Evolutionary conservation across 1,140 invertebrate genomes (phyloP), one percentile per base, ranked within the genome.

Genomic region (Coenobita brevimanus): DNA sequence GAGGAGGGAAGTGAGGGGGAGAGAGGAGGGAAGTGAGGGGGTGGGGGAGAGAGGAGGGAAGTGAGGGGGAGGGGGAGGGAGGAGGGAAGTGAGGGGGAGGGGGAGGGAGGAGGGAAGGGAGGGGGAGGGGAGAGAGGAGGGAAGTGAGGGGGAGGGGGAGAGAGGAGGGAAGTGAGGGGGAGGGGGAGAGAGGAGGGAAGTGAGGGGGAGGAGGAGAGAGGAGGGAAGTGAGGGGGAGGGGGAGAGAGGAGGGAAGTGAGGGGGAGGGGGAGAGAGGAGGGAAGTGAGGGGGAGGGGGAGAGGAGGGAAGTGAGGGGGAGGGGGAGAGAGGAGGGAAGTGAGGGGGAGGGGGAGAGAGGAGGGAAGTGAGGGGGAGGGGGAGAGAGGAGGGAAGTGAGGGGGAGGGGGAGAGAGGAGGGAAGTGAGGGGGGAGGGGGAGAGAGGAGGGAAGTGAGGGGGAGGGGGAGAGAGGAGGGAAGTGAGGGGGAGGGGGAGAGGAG

Each of bases 381-480:
- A 33, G 30, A 54, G 36, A 33, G 33, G n/a, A 60, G 78, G 33
- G 78, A 60, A 33, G 24, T n/a, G 60, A 54, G 33, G 24, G 17
- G 73, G 46, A 41, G 24, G 8, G 8, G 10, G 73, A 50, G 73
- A 27, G 3, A 41, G 3, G 36, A 1, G 73, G 33, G 36, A 21
- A 43, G 62, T 21, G 62, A 64, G 8, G 8, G 8, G n/a, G 27
- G n/a, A n/a, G 17, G 1, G 17, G 43, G 1, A 76, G 73, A n/a
- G 73, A 64, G 62, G 54, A 21, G 62, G 80, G n/a, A 67, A 33
- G 62, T 27, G 36, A 43, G n/a, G 30, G 43, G n/a, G 13, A n/a
- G 50, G 80, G 62, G 60, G 54, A 60, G 62, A 60, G 30, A 30
- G 54, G 80, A 43, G 60, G 67, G 57, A 67, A 54, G 41, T 54